Conservation (phyloP, 2,797 vertebrate species). For the Hyperoplus lanceolatus region DNA sequence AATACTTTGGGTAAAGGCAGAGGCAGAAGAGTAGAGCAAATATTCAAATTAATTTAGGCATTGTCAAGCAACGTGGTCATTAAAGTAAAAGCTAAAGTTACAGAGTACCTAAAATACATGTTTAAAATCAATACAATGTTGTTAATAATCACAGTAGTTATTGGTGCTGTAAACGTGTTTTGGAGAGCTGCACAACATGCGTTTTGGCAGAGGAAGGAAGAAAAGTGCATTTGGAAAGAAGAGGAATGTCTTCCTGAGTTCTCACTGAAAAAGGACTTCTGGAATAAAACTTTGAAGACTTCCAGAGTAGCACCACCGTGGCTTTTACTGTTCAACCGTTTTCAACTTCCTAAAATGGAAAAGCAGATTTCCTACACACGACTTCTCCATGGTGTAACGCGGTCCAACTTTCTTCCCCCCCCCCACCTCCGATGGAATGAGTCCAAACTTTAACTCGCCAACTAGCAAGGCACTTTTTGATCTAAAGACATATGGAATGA, state of each 20-base stretch:
- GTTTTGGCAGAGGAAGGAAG: constrained; percentile 37
- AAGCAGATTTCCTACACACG: constrained; percentile 49
- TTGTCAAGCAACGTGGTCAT: constrained; percentile 13
- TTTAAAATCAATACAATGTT: constrained; percentile 25
- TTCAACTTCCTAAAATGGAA: constrained; percentile 29
- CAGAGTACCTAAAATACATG: constrained; percentile 19
- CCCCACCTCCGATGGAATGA: constrained; percentile 14
- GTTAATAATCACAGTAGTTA: constrained; percentile 28
- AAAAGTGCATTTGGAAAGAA: constrained; percentile 58
- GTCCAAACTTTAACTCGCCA: constrained; percentile 32
- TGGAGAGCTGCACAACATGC: constrained; percentile 21
- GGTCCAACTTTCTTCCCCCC: constrained; percentile 36
- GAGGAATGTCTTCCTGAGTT: constrained; percentile 55
- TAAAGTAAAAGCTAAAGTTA: constrained; percentile 31
- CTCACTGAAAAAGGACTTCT: not conserved
- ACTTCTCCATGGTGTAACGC: constrained; percentile 13
- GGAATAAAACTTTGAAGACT: constrained; percentile 32
- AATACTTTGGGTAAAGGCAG: constrained; percentile 20
- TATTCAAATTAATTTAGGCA: constrained; percentile 33
- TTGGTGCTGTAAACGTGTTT: constrained; percentile 56
- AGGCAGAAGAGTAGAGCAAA: not conserved
- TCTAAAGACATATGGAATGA: constrained; percentile 55
- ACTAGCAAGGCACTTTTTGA: constrained; percentile 53
- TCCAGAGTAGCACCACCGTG: constrained; percentile 35
- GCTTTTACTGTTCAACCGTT: constrained; percentile 32